These are phyloP conservation scores for Zaprionus lachaisei DNA, from an alignment of 1,140 invertebrate species.

Conservation along the genomic window DNA sequence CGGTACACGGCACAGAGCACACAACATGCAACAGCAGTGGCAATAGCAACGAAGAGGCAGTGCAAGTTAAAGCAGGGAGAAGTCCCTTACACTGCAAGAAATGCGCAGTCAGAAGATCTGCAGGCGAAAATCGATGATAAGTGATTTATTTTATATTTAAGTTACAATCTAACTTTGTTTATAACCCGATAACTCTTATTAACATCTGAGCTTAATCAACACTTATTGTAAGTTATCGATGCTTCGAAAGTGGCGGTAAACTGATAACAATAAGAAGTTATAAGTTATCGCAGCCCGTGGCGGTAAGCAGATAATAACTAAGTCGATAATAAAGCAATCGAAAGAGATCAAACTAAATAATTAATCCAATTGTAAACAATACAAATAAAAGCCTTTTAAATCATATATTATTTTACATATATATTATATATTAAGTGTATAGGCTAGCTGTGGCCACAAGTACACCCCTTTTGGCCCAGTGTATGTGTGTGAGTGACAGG, in stretches of 20 bases:
- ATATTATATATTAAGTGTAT: neutral
- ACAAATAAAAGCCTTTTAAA: neutral
- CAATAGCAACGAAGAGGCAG: constrained; percentile 7
- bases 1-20: neutral
- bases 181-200: neutral
- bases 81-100: neutral
- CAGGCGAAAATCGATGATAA: neutral
- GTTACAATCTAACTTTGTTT: neutral
- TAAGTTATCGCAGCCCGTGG: neutral
- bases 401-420: neutral
- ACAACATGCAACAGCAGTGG: constrained; percentile 6
- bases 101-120: neutral
- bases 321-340: neutral
- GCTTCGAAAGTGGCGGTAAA: neutral
- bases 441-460: neutral
- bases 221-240: neutral
- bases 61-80: neutral
- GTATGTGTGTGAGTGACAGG: neutral
- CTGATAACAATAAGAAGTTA: neutral
- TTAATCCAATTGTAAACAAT: neutral
- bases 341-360: neutral
- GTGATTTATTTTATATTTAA: neutral
- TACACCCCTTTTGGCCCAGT: constrained; percentile 14
- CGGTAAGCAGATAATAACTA: neutral
- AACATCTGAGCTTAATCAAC: neutral